Base-by-base conservation (phyloP, 2,113 vertebrate genomes). In the Microtus pennsylvanicus region DNA sequence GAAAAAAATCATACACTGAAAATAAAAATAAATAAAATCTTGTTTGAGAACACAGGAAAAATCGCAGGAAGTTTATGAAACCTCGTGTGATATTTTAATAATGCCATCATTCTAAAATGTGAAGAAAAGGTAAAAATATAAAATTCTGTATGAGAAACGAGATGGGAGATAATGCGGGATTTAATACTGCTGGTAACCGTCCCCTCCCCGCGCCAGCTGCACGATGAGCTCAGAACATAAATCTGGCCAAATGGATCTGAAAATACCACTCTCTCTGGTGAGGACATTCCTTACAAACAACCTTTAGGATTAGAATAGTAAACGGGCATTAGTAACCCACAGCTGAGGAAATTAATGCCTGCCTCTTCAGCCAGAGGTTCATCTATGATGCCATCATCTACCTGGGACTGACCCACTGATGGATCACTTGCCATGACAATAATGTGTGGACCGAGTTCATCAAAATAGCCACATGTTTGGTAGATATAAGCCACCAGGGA, bases 341-440 rank as follows among this genome's bases (percentile, higher is more conserved):
- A 92, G 93, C 97, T 82, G 69, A 83, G 97, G 96, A 96, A 55
- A 96, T 97, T 58, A 95, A 93, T 63, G 85, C 61, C 28, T 83
- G 42, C 3, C 28, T 86, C 89, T 90, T 85, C 97, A 77, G 94
- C 30, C 38, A 74, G 61, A 4, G 77, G 13, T 24, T 19, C 90
- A 65, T 91, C 96, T 91, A 86, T 35, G 76, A 93, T 5, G 1
- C 0, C 72, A 47, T 97, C 74, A 50, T 97, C 97, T 91, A n/a
- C 0, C 55, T 17, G 83, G 81, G 83, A 88, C 38, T 11, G 1
- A 67, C 89, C 87, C 35, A 13, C 95, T 7, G 0, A 77, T 38
- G 42, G 22, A 90, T 0, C 0, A 47, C 90, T 90, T 63, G 17
- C 95, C 30, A 22, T 76, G 83, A 87, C 65, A 55, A 96, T 80